Evolutionary conservation across 2,797 vertebrate species (phyloP).

Genomic region (Aphelocoma californica): DNA sequence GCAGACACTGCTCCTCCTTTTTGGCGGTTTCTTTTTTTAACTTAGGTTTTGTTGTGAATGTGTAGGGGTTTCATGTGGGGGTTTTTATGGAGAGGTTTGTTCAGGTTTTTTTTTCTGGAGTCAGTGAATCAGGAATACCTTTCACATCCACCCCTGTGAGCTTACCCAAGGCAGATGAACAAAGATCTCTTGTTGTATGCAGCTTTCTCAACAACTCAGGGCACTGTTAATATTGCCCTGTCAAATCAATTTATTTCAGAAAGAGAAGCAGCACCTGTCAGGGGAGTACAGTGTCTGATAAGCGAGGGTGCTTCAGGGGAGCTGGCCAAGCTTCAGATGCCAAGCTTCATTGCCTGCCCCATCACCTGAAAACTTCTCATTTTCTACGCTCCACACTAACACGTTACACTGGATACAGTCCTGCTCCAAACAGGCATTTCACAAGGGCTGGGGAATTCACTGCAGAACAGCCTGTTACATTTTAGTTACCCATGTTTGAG

Average conservation of each 20-base stretch:
- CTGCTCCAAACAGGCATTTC: background rate
- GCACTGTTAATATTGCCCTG: conserved; percentile 64
- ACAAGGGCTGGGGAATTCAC: conserved; percentile 15
- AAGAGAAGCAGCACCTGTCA: conserved; percentile 58
- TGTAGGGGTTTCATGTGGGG: background rate
- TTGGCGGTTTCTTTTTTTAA: background rate
- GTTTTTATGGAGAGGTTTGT: background rate
- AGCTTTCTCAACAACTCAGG: conserved; percentile 57
- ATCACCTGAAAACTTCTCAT: conserved; percentile 61
- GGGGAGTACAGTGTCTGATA: conserved; percentile 29
- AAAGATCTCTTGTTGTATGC: conserved; percentile 55
- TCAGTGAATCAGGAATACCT: conserved; percentile 57
- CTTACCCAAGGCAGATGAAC: conserved; percentile 43
- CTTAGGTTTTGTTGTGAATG: background rate
- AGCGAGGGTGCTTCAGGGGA: conserved; percentile 20
- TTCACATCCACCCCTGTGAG: conserved; percentile 33
- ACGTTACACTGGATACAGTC: background rate
- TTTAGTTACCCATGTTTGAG: background rate
- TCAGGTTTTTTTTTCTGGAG: background rate
- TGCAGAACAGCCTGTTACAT: background rate
- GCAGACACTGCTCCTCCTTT: background rate
- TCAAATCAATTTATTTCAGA: conserved; percentile 64
- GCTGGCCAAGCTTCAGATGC: conserved; percentile 40
- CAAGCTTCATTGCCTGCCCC: conserved; percentile 66
- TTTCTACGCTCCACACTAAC: conserved; percentile 19